A percentile compares a stretch with the other conserved stretches of the same genome.
phyloP scores from a whole-genome alignment of 2,888 invertebrate species.

The Meteorus cinctellus region DNA sequence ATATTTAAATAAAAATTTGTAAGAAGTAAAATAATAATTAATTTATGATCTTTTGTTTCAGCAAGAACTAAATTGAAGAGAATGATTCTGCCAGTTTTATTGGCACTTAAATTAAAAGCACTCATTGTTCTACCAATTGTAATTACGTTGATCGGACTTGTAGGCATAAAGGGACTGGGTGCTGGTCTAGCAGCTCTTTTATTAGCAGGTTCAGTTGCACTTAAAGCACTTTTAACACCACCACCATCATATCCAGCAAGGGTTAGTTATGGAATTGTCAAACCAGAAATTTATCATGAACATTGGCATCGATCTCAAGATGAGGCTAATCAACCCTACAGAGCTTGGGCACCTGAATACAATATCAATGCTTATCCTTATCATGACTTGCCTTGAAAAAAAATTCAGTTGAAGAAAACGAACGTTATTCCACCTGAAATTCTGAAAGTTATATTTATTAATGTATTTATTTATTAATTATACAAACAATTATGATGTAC shows the following conservation, averaged over 20 bases:
- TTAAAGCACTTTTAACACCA: slow-evolving; percentile 67
- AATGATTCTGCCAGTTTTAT: slow-evolving; percentile 78
- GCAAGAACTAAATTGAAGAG: slow-evolving; percentile 78
- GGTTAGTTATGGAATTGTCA: slow-evolving; percentile 66
- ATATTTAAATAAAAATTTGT: slow-evolving; percentile 34
- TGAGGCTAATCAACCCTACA: slow-evolving; percentile 66
- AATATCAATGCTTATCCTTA: slow-evolving; percentile 65
- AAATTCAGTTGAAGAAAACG: neutral
- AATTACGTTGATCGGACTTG: slow-evolving; percentile 77
- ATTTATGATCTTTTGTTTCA: slow-evolving; percentile 50
- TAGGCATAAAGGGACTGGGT: slow-evolving; percentile 80
- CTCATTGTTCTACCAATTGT: slow-evolving; percentile 78
- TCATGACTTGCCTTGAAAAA: slow-evolving; percentile 60
- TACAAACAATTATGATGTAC: too few species aligned
- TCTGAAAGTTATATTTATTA: too few species aligned
- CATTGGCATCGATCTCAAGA: slow-evolving; percentile 72
- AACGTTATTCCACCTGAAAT: neutral
- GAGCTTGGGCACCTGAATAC: slow-evolving; percentile 67
- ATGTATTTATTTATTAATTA: too few species aligned
- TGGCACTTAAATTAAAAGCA: slow-evolving; percentile 79
- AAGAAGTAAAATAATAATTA: neutral
- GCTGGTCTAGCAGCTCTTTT: slow-evolving; percentile 78
- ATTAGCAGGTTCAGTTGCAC: slow-evolving; percentile 75
- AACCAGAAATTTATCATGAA: slow-evolving; percentile 69
- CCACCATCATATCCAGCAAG: slow-evolving; percentile 64